A percentile compares a stretch with the other conserved stretches of the same genome.
These are phyloP conservation scores for Mythimna loreyi DNA, from an alignment of 2,888 invertebrate genomes.

Conservation along the genomic window DNA sequence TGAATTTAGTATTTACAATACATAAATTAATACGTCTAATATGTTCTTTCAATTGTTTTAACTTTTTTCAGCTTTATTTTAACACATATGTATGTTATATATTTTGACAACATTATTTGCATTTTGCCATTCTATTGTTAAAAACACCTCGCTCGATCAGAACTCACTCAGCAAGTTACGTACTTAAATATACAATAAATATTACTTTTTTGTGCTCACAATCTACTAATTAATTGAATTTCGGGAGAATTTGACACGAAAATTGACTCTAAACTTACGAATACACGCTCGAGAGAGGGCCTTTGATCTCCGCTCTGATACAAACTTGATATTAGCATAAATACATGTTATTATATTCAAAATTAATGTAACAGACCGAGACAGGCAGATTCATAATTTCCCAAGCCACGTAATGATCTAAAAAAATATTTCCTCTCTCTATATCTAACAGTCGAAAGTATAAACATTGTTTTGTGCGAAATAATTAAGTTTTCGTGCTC, in stretches of 20 bases:
- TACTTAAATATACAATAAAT: conserved; percentile 75
- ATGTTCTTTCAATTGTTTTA: background rate
- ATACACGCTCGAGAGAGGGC: conserved; percentile 70
- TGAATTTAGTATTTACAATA: background rate
- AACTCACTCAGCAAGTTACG: conserved; percentile 73
- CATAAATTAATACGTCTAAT: background rate
- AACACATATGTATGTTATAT: background rate
- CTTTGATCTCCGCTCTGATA: conserved; percentile 51
- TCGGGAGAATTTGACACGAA: conserved; percentile 91
- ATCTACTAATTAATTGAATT: conserved; percentile 90
- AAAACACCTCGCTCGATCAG: conserved; percentile 55
- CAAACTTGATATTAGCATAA: conserved; percentile 53
- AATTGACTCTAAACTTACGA: conserved; percentile 89
- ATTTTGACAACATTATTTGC: too few species aligned
- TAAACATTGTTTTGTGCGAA: conserved; percentile 70
- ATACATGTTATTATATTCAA: conserved; percentile 43
- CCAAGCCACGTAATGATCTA: conserved; percentile 26
- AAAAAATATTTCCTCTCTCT: conserved; percentile 57
- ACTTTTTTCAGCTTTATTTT: background rate
- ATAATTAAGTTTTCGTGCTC: conserved; percentile 66
- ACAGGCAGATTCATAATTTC: conserved; percentile 38
- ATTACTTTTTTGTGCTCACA: conserved; percentile 75
- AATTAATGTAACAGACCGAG: conserved; percentile 37
- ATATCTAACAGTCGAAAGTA: conserved; percentile 45
- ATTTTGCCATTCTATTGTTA: background rate